A percentile compares a stretch with the other conserved stretches of the same genome.
Evolutionary conservation across 2,113 vertebrate species (phyloP).

Genomic region (Trinectes maculatus): DNA sequence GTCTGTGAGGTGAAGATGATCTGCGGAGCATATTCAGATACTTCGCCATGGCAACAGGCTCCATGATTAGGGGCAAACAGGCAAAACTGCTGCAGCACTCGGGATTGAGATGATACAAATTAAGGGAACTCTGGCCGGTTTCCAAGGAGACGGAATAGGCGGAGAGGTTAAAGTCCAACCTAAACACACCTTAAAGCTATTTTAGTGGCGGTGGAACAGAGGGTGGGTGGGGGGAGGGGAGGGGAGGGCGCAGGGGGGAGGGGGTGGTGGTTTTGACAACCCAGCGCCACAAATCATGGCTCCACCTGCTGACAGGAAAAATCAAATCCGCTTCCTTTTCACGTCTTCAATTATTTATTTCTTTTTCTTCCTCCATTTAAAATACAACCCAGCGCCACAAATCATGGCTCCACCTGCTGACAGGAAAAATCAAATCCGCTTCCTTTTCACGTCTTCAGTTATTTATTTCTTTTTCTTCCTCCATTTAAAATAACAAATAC

Average conservation of each 20-base stretch:
- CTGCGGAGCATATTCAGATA: conserved; percentile 76
- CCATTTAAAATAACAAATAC: conserved; percentile 21
- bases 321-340: too few species aligned
- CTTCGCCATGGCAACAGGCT: conserved; percentile 82
- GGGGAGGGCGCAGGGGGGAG: not conserved
- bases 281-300: conserved; percentile 64
- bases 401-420: too few species aligned
- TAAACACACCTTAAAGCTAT: conserved; percentile 83
- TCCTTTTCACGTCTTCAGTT: conserved; percentile 47
- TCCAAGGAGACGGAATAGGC: conserved; percentile 73
- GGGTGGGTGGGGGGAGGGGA: conserved; percentile 40
- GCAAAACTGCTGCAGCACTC: conserved; percentile 75
- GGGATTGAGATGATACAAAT: conserved; percentile 80
- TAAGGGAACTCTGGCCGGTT: conserved; percentile 77
- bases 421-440: not conserved
- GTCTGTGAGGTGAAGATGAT: conserved; percentile 64
- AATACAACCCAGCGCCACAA: too few species aligned
- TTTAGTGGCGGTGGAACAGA: conserved; percentile 68
- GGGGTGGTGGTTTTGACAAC: conserved; percentile 31
- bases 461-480: conserved; percentile 25
- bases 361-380: not conserved
- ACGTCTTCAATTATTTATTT: conserved; percentile 4
- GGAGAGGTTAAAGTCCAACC: conserved; percentile 80
- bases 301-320: conserved; percentile 67
- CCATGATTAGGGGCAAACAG: conserved; percentile 73